These are phyloP conservation scores for Ephialtes manifestator DNA, from an alignment of 2,888 invertebrate genomes.

Conservation along the genomic window DNA sequence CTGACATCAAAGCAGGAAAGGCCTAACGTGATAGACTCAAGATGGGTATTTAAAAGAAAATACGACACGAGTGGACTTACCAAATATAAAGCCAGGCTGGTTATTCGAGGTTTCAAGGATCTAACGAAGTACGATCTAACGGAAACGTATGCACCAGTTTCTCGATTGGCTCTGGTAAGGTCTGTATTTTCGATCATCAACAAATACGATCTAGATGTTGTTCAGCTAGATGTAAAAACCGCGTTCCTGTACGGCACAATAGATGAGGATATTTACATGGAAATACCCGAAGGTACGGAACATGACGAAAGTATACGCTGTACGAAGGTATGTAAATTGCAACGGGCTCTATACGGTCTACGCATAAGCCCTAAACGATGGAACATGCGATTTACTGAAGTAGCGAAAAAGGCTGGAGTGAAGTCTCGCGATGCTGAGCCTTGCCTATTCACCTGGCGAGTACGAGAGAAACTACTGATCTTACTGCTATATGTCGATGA, in stretches of 20 bases:
- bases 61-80: constrained; percentile 29
- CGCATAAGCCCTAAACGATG: constrained; percentile 65
- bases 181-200: constrained; percentile 59
- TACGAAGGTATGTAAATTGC: constrained; percentile 57
- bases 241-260: constrained; percentile 57
- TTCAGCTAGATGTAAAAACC: constrained; percentile 62
- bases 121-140: constrained; percentile 57
- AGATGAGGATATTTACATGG: constrained; percentile 57
- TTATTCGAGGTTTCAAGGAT: constrained; percentile 65
- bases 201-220: constrained; percentile 44
- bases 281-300: constrained; percentile 55
- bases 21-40: constrained; percentile 54
- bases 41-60: constrained; percentile 68
- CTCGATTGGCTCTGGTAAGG: constrained; percentile 63
- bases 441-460: constrained; percentile 66
- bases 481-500: constrained; percentile 64
- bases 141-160: constrained; percentile 70
- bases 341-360: constrained; percentile 60
- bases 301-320: constrained; percentile 23
- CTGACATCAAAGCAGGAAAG: constrained; percentile 6
- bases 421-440: constrained; percentile 55
- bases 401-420: constrained; percentile 51
- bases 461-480: constrained; percentile 55
- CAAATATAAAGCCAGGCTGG: constrained; percentile 60
- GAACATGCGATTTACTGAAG: constrained; percentile 64